phyloP scores from a whole-genome alignment of 2,888 invertebrate genomes.

The Megalurothrips usitatus region DNA sequence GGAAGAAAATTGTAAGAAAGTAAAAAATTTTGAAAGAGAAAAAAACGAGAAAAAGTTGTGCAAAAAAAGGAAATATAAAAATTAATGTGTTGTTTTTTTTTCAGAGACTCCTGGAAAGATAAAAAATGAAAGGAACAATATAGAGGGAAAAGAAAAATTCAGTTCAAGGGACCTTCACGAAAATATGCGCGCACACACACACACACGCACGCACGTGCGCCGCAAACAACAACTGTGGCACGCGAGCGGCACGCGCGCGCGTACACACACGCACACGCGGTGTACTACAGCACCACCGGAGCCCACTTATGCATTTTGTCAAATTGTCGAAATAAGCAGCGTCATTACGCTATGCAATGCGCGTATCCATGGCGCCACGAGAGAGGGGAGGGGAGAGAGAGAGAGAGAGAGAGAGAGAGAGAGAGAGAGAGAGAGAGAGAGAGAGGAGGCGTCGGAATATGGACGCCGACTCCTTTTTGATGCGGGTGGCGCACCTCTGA shows the following conservation, averaged over 20 bases:
- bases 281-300: not conserved
- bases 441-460: not conserved
- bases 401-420: not conserved
- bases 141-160: not conserved
- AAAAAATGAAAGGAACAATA: not conserved
- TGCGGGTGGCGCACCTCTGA: not conserved
- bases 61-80: no score
- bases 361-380: not conserved
- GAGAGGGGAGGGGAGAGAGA: not conserved
- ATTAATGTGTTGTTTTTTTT: no score
- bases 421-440: not conserved
- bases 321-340: slow-evolving; percentile 13
- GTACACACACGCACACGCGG: not conserved
- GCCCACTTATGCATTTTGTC: slow-evolving; percentile 21
- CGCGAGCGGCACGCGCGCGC: not conserved
- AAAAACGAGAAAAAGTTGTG: not conserved
- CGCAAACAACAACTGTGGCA: not conserved
- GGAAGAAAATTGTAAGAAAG: not conserved
- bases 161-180: not conserved
- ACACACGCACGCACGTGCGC: not conserved
- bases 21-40: not conserved
- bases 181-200: not conserved
- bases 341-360: slow-evolving; percentile 2
- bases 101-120: no score
- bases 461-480: not conserved